Evolutionary conservation across 2,113 vertebrate species (phyloP).

Genomic region (Upupa epops): DNA sequence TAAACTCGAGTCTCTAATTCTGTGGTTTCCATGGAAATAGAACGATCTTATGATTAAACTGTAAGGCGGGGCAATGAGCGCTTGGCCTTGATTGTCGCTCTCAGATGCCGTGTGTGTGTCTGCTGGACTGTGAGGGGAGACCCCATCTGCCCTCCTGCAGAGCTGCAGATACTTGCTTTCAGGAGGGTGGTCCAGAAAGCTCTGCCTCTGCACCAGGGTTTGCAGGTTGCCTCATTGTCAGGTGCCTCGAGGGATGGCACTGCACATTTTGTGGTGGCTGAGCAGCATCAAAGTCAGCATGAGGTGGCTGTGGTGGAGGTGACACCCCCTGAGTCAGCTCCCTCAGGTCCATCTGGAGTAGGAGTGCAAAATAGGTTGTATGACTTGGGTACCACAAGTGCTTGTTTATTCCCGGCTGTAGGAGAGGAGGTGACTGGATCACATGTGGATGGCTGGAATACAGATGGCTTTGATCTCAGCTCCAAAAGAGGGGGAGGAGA

Average conservation of each 20-base stretch:
- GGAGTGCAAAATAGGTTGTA: slow-evolving; percentile 30
- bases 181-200: background rate
- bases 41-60: slow-evolving; percentile 27
- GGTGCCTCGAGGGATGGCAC: accelerated
- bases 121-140: background rate
- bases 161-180: background rate
- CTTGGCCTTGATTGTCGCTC: background rate
- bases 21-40: slow-evolving; percentile 61
- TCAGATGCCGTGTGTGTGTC: accelerated
- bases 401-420: background rate
- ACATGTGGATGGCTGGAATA: background rate
- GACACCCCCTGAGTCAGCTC: background rate
- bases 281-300: background rate
- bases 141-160: accelerated
- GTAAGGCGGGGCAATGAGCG: background rate
- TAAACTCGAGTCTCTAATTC: slow-evolving; percentile 35
- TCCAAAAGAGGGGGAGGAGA: background rate
- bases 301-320: background rate
- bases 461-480: slow-evolving; percentile 5
- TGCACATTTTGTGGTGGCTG: accelerated
- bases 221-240: background rate
- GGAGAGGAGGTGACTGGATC: background rate
- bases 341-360: background rate
- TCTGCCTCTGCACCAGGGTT: background rate
- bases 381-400: background rate